phyloP scores from a whole-genome alignment of 92 coral and sea anemone species.

The Epizoanthus stellaris region DNA sequence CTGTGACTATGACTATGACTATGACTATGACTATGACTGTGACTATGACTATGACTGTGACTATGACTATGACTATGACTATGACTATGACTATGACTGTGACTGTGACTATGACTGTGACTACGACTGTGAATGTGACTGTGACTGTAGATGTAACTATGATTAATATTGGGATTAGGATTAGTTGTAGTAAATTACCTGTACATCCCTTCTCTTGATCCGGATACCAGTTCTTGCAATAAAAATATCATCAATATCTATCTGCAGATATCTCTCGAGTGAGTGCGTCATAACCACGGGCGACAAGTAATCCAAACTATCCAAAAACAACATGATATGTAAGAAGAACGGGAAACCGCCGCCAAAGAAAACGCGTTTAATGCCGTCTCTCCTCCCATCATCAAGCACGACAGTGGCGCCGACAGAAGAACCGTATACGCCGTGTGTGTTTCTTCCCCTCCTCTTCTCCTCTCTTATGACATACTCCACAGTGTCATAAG shows the following conservation, averaged over 20 bases:
- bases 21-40: no score
- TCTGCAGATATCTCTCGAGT: constrained; percentile 81
- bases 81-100: no score
- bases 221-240: constrained; percentile 87
- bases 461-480: constrained; percentile 56
- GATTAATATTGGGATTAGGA: no score
- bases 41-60: no score
- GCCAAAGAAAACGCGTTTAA: constrained; percentile 88
- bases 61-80: no score
- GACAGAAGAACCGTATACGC: constrained; percentile 33
- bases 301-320: constrained; percentile 82
- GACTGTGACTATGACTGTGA: no score
- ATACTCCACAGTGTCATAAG: constrained; percentile 87
- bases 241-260: constrained; percentile 95
- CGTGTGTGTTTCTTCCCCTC: constrained; percentile 29
- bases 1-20: no score
- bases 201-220: constrained; percentile 81
- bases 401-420: constrained; percentile 85
- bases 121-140: background rate
- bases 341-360: constrained; percentile 93
- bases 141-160: background rate
- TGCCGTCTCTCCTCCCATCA: constrained; percentile 78
- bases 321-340: constrained; percentile 87
- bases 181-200: constrained; percentile 57
- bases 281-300: constrained; percentile 70